Evolutionary conservation across 2,113 vertebrate species (phyloP).

Genomic region (Echinops telfairi): DNA sequence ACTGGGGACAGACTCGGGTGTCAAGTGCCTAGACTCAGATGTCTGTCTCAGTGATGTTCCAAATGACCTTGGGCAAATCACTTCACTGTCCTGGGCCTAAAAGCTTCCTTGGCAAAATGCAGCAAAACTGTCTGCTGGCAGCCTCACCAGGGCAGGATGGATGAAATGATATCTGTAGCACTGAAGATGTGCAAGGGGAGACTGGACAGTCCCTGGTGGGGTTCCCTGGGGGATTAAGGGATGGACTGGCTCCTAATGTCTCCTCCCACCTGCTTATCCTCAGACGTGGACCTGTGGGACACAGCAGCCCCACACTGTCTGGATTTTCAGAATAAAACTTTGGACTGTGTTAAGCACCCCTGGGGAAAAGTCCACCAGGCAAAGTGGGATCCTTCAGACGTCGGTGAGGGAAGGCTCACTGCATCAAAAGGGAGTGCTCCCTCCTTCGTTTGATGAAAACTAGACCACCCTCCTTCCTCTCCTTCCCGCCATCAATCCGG

Average conservation of each 20-base stretch:
- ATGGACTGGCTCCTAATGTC: neutral
- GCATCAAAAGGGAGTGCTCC: neutral
- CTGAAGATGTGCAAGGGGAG: neutral
- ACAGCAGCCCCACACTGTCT: neutral
- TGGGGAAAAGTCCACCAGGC: neutral
- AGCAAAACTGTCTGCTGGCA: neutral
- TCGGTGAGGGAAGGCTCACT: neutral
- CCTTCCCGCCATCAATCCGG: neutral
- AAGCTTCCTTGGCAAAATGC: conserved; percentile 18
- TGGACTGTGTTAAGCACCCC: neutral
- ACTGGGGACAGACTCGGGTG: conserved; percentile 20
- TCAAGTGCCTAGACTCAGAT: neutral
- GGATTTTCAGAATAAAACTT: neutral
- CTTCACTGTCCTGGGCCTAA: neutral
- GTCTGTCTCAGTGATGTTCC: neutral
- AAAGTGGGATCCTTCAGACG: neutral
- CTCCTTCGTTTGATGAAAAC: neutral
- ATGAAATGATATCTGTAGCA: neutral
- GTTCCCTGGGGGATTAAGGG: neutral
- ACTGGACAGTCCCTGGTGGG: neutral
- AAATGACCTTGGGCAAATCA: conserved; percentile 2
- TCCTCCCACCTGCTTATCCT: neutral
- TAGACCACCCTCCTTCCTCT: rapidly evolving
- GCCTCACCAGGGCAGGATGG: conserved; percentile 6
- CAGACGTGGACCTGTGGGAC: neutral